A percentile compares a stretch with the other conserved stretches of the same genome.
phyloP scores from a whole-genome alignment of 2,113 vertebrate species.

The Neolamprologus caudopunctatus region DNA sequence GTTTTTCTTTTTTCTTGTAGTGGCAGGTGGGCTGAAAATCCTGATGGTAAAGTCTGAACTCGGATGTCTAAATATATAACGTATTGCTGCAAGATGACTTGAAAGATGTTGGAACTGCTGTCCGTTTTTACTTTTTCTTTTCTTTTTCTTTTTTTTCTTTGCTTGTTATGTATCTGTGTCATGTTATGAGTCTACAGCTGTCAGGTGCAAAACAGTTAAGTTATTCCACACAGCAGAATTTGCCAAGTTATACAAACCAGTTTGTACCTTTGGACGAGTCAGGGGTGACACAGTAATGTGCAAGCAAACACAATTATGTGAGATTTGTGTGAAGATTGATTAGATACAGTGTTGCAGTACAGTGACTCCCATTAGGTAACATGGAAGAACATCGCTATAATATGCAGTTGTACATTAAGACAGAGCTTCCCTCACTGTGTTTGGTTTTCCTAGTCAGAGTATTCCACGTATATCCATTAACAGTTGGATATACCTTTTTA shows the following conservation, averaged over 20 bases:
- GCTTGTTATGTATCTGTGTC: background rate
- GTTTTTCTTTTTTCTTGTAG: slow-evolving; percentile 25
- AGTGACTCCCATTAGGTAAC: background rate
- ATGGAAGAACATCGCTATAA: background rate
- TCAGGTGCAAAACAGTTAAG: background rate
- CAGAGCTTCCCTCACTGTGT: background rate
- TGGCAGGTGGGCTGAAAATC: slow-evolving; percentile 72
- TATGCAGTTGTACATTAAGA: background rate
- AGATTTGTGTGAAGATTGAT: background rate
- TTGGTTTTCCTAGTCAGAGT: background rate
- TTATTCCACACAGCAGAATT: slow-evolving; percentile 1
- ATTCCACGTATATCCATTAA: background rate
- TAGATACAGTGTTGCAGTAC: background rate
- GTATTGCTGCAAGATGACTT: slow-evolving; percentile 28
- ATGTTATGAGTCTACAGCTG: background rate
- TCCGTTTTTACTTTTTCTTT: background rate
- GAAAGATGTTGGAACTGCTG: slow-evolving; percentile 25
- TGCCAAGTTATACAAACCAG: slow-evolving; percentile 27
- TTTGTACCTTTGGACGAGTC: background rate
- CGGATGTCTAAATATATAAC: slow-evolving; percentile 11
- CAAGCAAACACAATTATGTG: background rate
- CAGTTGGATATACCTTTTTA: background rate
- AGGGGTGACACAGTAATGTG: background rate
- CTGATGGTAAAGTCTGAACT: background rate
- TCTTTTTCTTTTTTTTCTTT: background rate